Base-by-base conservation (phyloP, 2,797 vertebrate genomes). In the Hippoglossus hippoglossus region DNA sequence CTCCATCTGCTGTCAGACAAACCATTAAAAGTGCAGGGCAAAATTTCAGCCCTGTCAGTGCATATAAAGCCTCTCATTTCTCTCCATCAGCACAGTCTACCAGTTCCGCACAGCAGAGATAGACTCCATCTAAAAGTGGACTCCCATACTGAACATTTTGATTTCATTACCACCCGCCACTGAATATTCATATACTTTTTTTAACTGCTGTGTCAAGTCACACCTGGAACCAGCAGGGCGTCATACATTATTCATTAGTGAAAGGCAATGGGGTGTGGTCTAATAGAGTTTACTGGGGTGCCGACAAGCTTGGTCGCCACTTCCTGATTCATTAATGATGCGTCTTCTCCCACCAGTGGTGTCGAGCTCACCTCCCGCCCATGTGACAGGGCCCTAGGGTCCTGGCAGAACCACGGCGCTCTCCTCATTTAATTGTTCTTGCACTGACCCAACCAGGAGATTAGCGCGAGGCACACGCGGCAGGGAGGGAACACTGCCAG, bases 131-230 rank as follows among this genome's bases (percentile, higher is more conserved):
- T 88, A 87, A 90, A 90, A 92, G 90, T 83, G 81, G 87, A 93
- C 87, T 91, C 89, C 91, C 89, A 87, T 84, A 90, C 91, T 88
- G 89, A 93, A 93, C 90, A 78, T 93, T 93, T 93, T 93, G 88
- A 94, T 95, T 93, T 94, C 91, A 94, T 94, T 94, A 95, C 91
- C 91, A 77, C 84, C 89, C 86, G 68, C 88, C 88, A 91, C 91
- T 94, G 91, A 94, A 94, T 95, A 95, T 95, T 94, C 93, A 94
- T 95, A 93, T 87, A 76, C 82, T 80, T 91, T 88, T 88, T 83
- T 80, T 69, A 83, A 83, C 85, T 78, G 82, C 85, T 85, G 80
- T 88, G 88, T 89, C 87, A 87, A 87, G 85, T 92, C 87, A 81
- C 93, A 93, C 93, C 94, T 94, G 92, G 90, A 93, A 87, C 83